Evolutionary conservation across 2,797 vertebrate genomes (phyloP).

Genomic region (Centropyge bicolor): DNA sequence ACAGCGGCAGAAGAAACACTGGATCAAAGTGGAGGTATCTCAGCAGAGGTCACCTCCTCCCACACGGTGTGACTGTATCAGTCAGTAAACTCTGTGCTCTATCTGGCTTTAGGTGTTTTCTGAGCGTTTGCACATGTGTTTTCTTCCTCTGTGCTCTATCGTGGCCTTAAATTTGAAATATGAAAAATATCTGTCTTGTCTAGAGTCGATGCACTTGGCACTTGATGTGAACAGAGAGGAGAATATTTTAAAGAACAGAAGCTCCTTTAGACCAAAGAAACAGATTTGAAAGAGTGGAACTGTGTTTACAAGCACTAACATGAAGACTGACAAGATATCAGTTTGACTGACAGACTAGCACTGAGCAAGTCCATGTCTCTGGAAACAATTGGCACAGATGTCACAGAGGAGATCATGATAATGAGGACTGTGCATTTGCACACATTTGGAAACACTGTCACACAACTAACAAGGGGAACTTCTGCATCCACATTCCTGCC

Average conservation of each 20-base stretch:
- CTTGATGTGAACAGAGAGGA: background rate
- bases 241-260: background rate
- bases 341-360: conserved; percentile 44
- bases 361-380: conserved; percentile 14
- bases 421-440: conserved; percentile 38
- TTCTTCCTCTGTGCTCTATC: background rate
- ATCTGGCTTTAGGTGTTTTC: conserved; percentile 28
- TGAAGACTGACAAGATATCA: conserved; percentile 21
- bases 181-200: conserved; percentile 5
- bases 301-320: conserved; percentile 25
- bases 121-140: background rate
- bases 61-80: conserved; percentile 30
- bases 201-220: background rate
- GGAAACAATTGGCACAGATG: conserved; percentile 30
- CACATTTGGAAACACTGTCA: conserved; percentile 7
- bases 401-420: conserved; percentile 43
- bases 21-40: conserved; percentile 29
- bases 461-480: background rate
- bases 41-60: conserved; percentile 43
- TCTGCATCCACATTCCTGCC: conserved; percentile 11
- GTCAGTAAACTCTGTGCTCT: background rate
- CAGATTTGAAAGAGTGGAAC: background rate
- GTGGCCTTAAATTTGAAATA: background rate
- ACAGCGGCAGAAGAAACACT: conserved; percentile 12
- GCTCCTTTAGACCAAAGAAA: background rate